These are phyloP conservation scores for Lasiurus cinereus DNA, from an alignment of 2,113 vertebrate species.

Conservation along the genomic window DNA sequence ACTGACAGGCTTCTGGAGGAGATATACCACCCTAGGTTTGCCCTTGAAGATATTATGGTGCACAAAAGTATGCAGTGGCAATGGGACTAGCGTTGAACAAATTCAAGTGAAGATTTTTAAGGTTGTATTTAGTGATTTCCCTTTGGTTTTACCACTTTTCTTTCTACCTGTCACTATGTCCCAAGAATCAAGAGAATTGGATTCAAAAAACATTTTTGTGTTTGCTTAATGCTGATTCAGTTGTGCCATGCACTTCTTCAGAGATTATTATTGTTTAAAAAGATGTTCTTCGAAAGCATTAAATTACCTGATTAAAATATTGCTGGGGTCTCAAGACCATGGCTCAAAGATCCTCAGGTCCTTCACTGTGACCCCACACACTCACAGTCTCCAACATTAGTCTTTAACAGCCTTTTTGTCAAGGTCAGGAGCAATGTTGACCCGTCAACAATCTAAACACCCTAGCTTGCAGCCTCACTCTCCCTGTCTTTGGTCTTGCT, in stretches of 20 bases:
- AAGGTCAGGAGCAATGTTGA: not conserved
- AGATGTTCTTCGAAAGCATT: not conserved
- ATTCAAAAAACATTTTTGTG: not conserved
- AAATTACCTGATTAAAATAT: not conserved
- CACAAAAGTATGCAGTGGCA: not conserved
- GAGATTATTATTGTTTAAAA: not conserved
- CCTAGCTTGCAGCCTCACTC: not conserved
- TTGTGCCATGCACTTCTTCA: not conserved
- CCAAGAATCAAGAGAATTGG: not conserved
- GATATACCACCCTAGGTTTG: no score
- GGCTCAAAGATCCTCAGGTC: no score
- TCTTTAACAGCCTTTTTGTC: not conserved
- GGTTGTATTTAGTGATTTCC: not conserved
- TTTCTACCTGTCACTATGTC: not conserved
- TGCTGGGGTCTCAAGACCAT: no score
- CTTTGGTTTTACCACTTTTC: not conserved
- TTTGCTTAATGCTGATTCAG: not conserved
- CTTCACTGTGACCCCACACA: not conserved
- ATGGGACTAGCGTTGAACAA: not conserved
- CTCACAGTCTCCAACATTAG: accelerated
- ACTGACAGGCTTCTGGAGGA: not conserved
- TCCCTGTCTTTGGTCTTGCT: not conserved
- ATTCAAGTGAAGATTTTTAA: not conserved
- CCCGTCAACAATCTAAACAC: not conserved
- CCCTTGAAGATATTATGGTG: not conserved